Evolutionary conservation across 64 coral and sea anemone genomes (phyloP), one percentile per base, ranked within the genome.

Genomic region (Hydrozoanthus tunicans): DNA sequence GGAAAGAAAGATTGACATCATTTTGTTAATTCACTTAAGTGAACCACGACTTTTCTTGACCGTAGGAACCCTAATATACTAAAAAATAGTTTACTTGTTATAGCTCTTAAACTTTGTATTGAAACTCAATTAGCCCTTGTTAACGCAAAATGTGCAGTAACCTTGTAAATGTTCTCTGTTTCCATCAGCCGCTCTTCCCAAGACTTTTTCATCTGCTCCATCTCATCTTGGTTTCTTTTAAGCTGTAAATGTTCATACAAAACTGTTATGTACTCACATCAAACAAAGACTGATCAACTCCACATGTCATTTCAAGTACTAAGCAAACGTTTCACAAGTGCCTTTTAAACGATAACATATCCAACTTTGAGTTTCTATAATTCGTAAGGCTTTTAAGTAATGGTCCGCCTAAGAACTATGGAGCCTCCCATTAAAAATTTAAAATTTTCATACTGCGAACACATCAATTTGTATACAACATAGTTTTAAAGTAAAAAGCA

Each of bases 171-270:
- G 82, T 91, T 75, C 25, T 98, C 96, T 8, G 93, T 92, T 80
- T 98, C 96, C 13, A 73, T 14, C 27, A 98, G 56, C 81, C 96
- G 76, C 70, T 98, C 93, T 32, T 98, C 27, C 96, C 96, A 98
- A 0, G 96, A 98, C 75, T 98, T 98, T 17, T 98, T 94, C 96
- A 98, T 94, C 67, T 98, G 90, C 43, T 93, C 96, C 96, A 98
- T 98, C 65, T 98, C 96, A 2, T 68, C 54, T 72, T 98, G 96
- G 71, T 98, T 98, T 90, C 93, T 85, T 58, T 78, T 89, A 71
- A 97, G 64, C 95, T 97, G 56, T n/a, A 78, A 83, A 14, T 43
- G 43, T 54, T 62, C 64, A 62, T 25, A 52, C 74, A 78, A 70
- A 58, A 27, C 5, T 67, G 20, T 3, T 14, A 59, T 66, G 52